These are phyloP conservation scores for Clunio marinus DNA, from an alignment of 2,888 invertebrate genomes.

Conservation along the genomic window DNA sequence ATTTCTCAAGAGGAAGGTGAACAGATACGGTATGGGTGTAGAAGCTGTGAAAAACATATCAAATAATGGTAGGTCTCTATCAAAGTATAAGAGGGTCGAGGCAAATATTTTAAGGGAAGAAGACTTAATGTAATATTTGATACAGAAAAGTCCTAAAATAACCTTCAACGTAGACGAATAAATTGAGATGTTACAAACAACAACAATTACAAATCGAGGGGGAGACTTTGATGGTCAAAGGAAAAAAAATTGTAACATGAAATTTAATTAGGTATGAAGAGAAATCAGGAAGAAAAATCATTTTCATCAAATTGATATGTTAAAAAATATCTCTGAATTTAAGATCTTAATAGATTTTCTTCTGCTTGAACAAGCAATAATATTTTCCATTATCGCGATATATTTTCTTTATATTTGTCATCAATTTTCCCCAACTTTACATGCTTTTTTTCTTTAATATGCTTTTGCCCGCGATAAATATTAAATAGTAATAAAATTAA, in stretches of 20 bases:
- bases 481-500: conserved; percentile 38
- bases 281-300: too few species aligned
- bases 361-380: too few species aligned
- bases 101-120: conserved; percentile 3
- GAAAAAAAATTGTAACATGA: too few species aligned
- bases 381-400: too few species aligned
- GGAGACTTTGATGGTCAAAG: neutral
- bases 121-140: conserved; percentile 17
- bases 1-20: conserved; percentile 22
- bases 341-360: too few species aligned
- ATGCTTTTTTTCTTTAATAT: neutral
- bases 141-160: conserved; percentile 16
- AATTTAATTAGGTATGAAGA: neutral
- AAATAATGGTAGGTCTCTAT: neutral
- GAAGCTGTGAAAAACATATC: conserved; percentile 6
- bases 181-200: conserved; percentile 34
- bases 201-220: conserved; percentile 9
- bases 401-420: conserved; percentile 4
- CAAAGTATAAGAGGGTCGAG: neutral
- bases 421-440: conserved; percentile 1
- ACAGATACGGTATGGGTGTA: neutral
- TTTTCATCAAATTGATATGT: too few species aligned
- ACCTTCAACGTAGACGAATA: conserved; percentile 30
- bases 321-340: too few species aligned
- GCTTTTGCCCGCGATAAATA: conserved; percentile 20